A percentile compares a stretch with the other conserved stretches of the same genome.
These are phyloP conservation scores for Calephelis virginiensis DNA, from an alignment of 1,140 invertebrate species.

Conservation along the genomic window DNA sequence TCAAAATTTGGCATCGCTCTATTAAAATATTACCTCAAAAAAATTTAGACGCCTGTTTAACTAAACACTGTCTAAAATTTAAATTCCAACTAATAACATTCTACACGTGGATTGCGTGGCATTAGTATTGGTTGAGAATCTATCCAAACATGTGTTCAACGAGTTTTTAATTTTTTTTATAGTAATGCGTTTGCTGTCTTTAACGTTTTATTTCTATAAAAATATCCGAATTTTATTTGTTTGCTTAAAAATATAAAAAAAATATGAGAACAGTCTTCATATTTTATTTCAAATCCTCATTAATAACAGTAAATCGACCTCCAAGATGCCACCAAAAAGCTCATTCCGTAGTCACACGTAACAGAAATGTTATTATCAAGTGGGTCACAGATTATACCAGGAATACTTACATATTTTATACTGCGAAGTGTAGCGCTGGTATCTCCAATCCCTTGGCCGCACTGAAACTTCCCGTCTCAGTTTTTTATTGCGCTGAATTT, in stretches of 20 bases:
- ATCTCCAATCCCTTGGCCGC: constrained; percentile 66
- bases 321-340: constrained; percentile 1
- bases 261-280: neutral
- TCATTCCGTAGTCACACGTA: constrained; percentile 15
- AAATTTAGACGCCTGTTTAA: too few species aligned
- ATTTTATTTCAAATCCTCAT: neutral
- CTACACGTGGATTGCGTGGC: too few species aligned
- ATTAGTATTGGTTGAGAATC: too few species aligned
- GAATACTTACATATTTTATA: constrained; percentile 57
- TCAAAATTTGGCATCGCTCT: too few species aligned
- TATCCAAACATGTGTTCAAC: too few species aligned
- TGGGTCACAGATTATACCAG: constrained; percentile 45
- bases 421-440: constrained; percentile 54
- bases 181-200: too few species aligned
- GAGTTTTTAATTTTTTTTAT: too few species aligned
- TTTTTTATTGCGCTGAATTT: constrained; percentile 78
- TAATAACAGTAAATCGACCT: neutral
- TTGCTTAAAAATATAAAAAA: neutral
- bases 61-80: too few species aligned
- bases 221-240: too few species aligned
- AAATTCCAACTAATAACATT: too few species aligned
- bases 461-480: constrained; percentile 71
- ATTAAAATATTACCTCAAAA: too few species aligned
- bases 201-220: too few species aligned
- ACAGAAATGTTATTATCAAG: constrained; percentile 39